phyloP scores from a whole-genome alignment of 1,140 invertebrate genomes.

The Drosophila sp. region DNA sequence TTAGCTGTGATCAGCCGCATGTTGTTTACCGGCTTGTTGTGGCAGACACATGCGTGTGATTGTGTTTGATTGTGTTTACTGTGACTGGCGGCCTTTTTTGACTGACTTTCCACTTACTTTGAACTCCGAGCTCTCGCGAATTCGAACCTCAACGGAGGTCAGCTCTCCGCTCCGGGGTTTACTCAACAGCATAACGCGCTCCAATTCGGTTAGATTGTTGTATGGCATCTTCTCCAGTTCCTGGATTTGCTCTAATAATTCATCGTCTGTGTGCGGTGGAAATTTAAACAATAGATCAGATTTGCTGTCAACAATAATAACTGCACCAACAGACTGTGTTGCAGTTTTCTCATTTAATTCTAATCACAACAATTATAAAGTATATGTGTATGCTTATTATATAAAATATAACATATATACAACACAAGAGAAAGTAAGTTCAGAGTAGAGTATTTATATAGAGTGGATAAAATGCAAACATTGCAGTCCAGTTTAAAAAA shows the following conservation, averaged over 20 bases:
- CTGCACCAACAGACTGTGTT: background rate
- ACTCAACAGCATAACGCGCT: conserved; percentile 95
- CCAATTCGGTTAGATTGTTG: conserved; percentile 89
- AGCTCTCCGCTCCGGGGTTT: conserved; percentile 95
- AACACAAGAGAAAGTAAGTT: conserved; percentile 13
- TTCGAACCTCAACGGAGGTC: conserved; percentile 92
- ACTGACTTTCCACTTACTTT: conserved; percentile 88
- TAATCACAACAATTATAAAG: conserved; percentile 17
- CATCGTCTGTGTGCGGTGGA: conserved; percentile 69
- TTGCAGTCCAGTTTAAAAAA: no score
- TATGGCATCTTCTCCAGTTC: conserved; percentile 87
- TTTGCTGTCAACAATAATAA: background rate
- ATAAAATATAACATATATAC: no score
- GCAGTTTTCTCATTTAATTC: conserved; percentile 6
- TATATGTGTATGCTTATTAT: background rate
- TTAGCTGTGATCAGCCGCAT: conserved; percentile 43
- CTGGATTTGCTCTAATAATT: conserved; percentile 75
- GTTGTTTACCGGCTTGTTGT: conserved; percentile 14
- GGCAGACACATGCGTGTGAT: background rate
- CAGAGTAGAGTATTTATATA: background rate
- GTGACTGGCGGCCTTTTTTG: background rate
- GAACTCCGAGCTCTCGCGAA: conserved; percentile 99
- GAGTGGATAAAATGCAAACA: background rate
- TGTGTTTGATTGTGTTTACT: background rate
- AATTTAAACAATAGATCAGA: conserved; percentile 20